These are phyloP conservation scores for Drosophila biarmipes DNA, from an alignment of 1,140 invertebrate genomes.

Conservation along the genomic window DNA sequence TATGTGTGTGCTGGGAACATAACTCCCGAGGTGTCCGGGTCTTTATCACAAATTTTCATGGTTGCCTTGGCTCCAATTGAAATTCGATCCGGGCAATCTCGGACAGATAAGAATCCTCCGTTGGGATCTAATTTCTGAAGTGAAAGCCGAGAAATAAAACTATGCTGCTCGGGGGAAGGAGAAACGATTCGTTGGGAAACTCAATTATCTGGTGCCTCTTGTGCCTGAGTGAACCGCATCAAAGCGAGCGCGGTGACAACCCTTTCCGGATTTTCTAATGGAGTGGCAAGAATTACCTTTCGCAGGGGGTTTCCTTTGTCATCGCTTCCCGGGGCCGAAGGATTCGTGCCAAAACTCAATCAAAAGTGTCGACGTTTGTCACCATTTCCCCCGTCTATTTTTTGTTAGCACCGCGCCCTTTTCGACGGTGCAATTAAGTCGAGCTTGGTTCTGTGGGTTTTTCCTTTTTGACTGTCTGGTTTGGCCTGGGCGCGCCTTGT, in stretches of 20 bases:
- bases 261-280: constrained; percentile 28
- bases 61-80: constrained; percentile 40
- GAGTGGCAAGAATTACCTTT: constrained; percentile 65
- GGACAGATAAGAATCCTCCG: constrained; percentile 22
- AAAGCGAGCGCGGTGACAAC: constrained; percentile 28
- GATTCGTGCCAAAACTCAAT: constrained; percentile 74
- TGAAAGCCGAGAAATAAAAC: constrained; percentile 35
- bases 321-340: constrained; percentile 38
- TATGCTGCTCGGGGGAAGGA: constrained; percentile 4
- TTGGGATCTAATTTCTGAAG: constrained; percentile 34
- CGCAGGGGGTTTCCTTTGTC: constrained; percentile 58
- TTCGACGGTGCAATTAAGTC: constrained; percentile 66
- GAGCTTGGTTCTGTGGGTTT: constrained; percentile 68
- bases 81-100: constrained; percentile 41
- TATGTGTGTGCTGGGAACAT: constrained; percentile 53
- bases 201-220: constrained; percentile 53
- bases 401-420: not conserved
- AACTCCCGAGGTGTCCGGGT: constrained; percentile 20
- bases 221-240: constrained; percentile 44
- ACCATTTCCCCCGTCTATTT: constrained; percentile 13
- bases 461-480: constrained; percentile 61
- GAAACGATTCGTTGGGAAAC: constrained; percentile 43
- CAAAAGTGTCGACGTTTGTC: constrained; percentile 76
- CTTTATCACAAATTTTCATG: constrained; percentile 33
- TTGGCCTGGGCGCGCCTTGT: constrained; percentile 57